phyloP scores from a whole-genome alignment of 2,113 vertebrate genomes.

The Chloropsis hardwickii region DNA sequence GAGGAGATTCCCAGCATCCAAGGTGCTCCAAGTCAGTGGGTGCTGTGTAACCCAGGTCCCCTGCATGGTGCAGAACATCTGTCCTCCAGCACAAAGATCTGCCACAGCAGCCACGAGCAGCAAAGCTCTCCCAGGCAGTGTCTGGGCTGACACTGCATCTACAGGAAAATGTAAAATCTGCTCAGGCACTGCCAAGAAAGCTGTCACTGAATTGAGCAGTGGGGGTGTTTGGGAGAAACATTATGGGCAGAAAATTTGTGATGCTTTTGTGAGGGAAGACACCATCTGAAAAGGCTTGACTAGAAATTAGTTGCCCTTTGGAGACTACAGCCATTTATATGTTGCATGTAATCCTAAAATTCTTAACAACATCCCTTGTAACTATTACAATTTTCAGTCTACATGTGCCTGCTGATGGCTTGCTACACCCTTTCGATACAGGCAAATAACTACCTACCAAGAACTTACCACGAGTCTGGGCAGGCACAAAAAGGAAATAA shows the following conservation, averaged over 20 bases:
- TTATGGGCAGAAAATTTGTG: not conserved
- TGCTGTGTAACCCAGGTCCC: not conserved
- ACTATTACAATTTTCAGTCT: not conserved
- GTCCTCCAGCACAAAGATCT: not conserved
- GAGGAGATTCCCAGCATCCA: not conserved
- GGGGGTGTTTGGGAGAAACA: not conserved
- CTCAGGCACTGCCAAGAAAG: not conserved
- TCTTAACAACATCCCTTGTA: not conserved
- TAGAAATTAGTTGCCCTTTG: not conserved
- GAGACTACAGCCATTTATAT: not conserved
- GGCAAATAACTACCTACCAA: not conserved
- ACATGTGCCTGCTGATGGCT: not conserved
- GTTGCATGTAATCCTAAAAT: not conserved
- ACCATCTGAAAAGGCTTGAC: not conserved
- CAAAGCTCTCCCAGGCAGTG: not conserved
- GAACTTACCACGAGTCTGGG: not conserved
- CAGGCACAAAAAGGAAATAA: not conserved
- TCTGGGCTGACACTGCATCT: not conserved
- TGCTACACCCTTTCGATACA: not conserved
- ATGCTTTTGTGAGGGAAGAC: not conserved
- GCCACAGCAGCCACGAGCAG: not conserved
- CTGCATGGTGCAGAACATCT: not conserved
- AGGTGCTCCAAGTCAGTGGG: fast-evolving
- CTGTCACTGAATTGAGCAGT: not conserved
- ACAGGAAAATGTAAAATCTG: not conserved